These are phyloP conservation scores for Hyposmocoma kahamanoa DNA, from an alignment of 1,140 invertebrate species.

Conservation along the genomic window DNA sequence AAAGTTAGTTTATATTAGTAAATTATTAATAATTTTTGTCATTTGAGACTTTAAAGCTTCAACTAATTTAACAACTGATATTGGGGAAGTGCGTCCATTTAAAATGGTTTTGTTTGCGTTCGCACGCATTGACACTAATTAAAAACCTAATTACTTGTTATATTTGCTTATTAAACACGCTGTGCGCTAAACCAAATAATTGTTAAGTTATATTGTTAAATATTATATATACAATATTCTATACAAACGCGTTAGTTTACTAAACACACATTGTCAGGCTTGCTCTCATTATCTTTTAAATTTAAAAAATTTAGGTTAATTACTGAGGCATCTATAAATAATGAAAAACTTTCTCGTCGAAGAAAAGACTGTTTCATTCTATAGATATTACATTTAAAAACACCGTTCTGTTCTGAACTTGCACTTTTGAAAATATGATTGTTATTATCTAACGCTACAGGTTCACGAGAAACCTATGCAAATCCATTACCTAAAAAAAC, in stretches of 20 bases:
- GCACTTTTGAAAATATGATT: conserved; percentile 7
- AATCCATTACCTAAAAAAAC: too few relatives aligned
- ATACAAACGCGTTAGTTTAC: not conserved
- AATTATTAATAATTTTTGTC: not conserved
- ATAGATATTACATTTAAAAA: not conserved
- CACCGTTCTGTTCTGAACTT: not conserved
- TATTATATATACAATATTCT: not conserved
- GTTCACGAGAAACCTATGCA: too few relatives aligned
- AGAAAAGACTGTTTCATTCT: conserved; percentile 33
- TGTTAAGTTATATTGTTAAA: conserved; percentile 25
- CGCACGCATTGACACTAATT: too few relatives aligned
- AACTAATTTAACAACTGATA: too few relatives aligned
- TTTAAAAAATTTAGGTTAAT: conserved; percentile 27
- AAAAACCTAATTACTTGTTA: too few relatives aligned
- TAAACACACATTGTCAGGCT: not conserved
- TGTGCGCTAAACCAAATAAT: conserved; percentile 66
- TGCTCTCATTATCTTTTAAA: conserved; percentile 2
- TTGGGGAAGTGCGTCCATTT: too few relatives aligned
- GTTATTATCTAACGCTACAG: too few relatives aligned
- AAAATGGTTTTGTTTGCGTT: too few relatives aligned
- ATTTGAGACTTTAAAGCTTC: not conserved
- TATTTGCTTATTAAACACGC: too few relatives aligned
- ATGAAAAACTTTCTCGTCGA: conserved; percentile 1
- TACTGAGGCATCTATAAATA: conserved; percentile 11
- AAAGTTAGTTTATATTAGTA: not conserved